Evolutionary conservation across 2,113 vertebrate genomes (phyloP).

Genomic region (Periophthalmodon schlosseri): DNA sequence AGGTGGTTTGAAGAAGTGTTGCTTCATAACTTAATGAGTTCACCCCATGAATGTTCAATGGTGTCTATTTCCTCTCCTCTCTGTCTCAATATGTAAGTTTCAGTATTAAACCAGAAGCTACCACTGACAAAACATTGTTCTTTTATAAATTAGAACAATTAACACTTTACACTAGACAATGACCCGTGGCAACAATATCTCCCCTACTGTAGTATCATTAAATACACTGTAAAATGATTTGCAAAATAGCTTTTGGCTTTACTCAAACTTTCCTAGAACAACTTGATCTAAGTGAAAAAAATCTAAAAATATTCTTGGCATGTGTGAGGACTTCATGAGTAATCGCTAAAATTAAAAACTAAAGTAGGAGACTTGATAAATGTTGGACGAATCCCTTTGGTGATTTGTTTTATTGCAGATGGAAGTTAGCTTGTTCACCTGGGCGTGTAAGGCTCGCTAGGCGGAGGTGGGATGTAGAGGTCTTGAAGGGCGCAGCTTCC

Average conservation of each 20-base stretch:
- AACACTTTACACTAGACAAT: not conserved
- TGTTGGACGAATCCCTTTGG: not conserved
- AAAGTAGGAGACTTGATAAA: not conserved
- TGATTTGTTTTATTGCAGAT: not conserved
- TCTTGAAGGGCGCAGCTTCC: constrained; percentile 97
- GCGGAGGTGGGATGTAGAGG: constrained; percentile 96
- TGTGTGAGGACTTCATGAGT: not conserved
- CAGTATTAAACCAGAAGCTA: too few relatives aligned
- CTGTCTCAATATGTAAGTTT: too few relatives aligned
- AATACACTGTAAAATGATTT: not conserved
- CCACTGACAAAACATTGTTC: too few relatives aligned
- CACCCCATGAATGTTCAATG: not conserved
- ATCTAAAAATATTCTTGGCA: not conserved
- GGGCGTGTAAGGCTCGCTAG: constrained; percentile 93
- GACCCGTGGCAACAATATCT: not conserved
- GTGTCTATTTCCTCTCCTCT: not conserved
- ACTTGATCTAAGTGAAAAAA: not conserved
- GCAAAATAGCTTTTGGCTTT: not conserved
- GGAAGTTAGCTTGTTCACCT: constrained; percentile 75
- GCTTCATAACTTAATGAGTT: not conserved
- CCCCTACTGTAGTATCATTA: not conserved
- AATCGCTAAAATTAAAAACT: constrained; percentile 5
- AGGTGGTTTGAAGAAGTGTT: not conserved
- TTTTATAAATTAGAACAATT: too few relatives aligned
- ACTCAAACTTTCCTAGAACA: not conserved